These are phyloP conservation scores for Anolis sagrei DNA, from an alignment of 2,113 vertebrate species.

Conservation along the genomic window DNA sequence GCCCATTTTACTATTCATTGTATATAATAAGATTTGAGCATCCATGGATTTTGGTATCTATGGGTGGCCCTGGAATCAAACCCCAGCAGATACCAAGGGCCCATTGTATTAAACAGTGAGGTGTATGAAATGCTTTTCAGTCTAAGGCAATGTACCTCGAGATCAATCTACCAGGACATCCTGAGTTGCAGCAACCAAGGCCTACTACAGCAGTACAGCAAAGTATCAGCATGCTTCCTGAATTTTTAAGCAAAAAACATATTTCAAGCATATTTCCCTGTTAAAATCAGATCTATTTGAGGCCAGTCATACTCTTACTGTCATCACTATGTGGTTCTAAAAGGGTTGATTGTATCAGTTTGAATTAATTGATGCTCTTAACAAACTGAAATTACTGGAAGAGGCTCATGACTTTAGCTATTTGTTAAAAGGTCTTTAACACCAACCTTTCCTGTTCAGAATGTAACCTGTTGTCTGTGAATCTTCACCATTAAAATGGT, in stretches of 20 bases:
- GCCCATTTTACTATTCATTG: too few relatives aligned
- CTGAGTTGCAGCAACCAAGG: not conserved
- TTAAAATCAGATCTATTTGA: not conserved
- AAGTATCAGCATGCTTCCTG: not conserved
- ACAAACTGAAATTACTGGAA: not conserved
- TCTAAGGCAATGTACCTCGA: not conserved
- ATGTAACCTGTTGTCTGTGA: not conserved
- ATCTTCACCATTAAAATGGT: not conserved
- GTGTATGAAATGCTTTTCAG: not conserved
- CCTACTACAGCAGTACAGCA: not conserved
- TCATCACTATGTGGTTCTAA: not conserved
- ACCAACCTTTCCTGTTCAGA: not conserved
- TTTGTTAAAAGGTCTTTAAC: not conserved
- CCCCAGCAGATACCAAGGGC: too few relatives aligned
- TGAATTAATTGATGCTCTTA: not conserved
- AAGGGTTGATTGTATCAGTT: not conserved
- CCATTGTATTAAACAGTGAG: not conserved
- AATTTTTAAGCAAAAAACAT: not conserved
- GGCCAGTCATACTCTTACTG: not conserved
- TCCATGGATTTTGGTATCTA: too few relatives aligned
- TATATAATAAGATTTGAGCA: too few relatives aligned
- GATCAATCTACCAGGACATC: not conserved
- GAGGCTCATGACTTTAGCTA: not conserved
- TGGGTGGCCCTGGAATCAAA: too few relatives aligned
- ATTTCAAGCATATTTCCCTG: not conserved